These are phyloP conservation scores for Chiridota heheva DNA, from an alignment of 35 echinoderm and acorn worm species.

Conservation along the genomic window DNA sequence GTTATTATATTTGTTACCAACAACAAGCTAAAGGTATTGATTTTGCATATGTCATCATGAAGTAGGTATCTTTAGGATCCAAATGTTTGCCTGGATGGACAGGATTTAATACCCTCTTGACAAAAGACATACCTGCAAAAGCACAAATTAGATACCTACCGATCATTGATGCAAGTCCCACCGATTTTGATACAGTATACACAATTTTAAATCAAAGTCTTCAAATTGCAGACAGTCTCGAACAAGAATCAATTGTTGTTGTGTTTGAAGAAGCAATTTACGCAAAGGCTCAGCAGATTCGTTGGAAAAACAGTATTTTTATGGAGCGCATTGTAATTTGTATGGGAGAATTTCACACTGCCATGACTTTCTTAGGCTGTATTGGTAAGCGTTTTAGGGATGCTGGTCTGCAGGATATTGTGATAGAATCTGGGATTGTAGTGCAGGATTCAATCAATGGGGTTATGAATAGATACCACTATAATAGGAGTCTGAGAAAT, in stretches of 20 bases:
- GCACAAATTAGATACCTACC: constrained; percentile 49
- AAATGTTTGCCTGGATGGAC: constrained; percentile 49
- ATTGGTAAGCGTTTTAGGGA: no score
- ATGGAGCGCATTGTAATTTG: constrained; percentile 32
- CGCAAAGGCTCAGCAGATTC: constrained; percentile 34
- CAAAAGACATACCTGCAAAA: constrained; percentile 11
- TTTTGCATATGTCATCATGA: constrained; percentile 11
- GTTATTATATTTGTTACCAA: not conserved
- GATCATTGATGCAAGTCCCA: constrained; percentile 59
- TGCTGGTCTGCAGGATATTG: constrained; percentile 20
- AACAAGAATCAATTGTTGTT: constrained; percentile 31
- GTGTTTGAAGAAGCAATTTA: constrained; percentile 48
- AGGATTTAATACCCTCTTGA: constrained; percentile 48
- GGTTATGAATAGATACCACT: not conserved
- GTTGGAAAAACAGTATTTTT: constrained; percentile 22
- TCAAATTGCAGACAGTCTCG: constrained; percentile 25
- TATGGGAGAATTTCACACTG: constrained; percentile 50
- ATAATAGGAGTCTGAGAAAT: not conserved
- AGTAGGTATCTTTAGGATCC: not conserved
- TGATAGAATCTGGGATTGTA: constrained; percentile 1
- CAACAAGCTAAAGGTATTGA: not conserved
- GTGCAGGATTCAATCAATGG: constrained; percentile 14
- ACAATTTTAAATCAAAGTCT: constrained; percentile 41
- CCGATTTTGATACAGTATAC: constrained; percentile 39
- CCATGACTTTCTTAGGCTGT: constrained; percentile 27